These are phyloP conservation scores for Conus canariensis DNA, from an alignment of 2,888 invertebrate species.

Conservation along the genomic window DNA sequence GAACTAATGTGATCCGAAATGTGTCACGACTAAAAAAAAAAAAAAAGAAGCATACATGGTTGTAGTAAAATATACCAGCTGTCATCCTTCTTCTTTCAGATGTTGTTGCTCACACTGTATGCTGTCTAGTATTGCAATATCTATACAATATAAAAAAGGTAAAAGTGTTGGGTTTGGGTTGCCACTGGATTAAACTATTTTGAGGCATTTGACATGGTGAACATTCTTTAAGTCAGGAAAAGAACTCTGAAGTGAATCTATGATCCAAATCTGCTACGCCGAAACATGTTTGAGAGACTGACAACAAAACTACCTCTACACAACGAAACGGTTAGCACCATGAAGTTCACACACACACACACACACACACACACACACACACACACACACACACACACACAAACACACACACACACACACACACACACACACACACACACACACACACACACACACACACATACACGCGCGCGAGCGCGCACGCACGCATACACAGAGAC, in stretches of 20 bases:
- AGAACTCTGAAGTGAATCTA: neutral
- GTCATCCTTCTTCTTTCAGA: too few species aligned
- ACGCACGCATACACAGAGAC: neutral
- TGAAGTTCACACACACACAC: constrained; percentile 4
- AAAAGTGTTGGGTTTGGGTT: too few species aligned
- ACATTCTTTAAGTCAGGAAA: neutral
- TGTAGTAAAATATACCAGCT: too few species aligned
- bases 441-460: constrained; percentile 26
- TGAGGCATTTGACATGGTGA: too few species aligned
- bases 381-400: constrained; percentile 19
- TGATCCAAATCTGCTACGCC: too few species aligned
- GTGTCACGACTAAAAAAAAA: too few species aligned
- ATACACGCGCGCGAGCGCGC: constrained; percentile 14
- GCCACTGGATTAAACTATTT: too few species aligned
- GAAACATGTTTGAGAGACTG: neutral
- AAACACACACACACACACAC: neutral
- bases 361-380: constrained; percentile 30
- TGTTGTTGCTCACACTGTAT: too few species aligned
- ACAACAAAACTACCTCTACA: neutral
- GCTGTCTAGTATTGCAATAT: too few species aligned
- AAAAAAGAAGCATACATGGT: too few species aligned
- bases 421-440: constrained; percentile 25
- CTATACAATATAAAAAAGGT: too few species aligned
- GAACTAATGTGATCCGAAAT: too few species aligned
- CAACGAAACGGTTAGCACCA: neutral